These are phyloP conservation scores for Oryzias melastigma DNA, from an alignment of 2,113 vertebrate species.

Conservation along the genomic window DNA sequence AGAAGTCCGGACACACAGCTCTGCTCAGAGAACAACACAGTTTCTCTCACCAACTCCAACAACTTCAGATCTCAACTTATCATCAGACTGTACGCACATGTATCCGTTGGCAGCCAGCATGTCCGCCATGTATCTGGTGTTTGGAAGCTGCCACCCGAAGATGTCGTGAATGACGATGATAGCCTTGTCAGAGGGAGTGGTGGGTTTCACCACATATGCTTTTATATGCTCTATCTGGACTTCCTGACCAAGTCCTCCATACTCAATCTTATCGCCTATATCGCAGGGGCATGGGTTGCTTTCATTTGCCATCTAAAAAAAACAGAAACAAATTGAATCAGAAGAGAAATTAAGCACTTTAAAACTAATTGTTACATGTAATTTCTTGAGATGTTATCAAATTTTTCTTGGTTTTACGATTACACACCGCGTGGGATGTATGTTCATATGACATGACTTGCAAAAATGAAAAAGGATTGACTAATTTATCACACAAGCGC, in stretches of 20 bases:
- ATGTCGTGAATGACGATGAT: slow-evolving; percentile 90
- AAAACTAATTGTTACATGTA: too few relatives aligned
- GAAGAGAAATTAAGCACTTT: too few relatives aligned
- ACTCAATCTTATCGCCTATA: slow-evolving; percentile 81
- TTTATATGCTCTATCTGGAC: slow-evolving; percentile 84
- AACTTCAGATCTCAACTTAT: background rate
- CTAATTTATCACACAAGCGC: too few relatives aligned
- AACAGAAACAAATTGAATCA: background rate
- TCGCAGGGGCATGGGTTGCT: slow-evolving; percentile 84
- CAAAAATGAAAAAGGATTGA: too few relatives aligned
- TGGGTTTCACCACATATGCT: slow-evolving; percentile 82
- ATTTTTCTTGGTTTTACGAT: too few relatives aligned
- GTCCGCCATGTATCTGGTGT: slow-evolving; percentile 90
- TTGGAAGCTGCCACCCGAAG: slow-evolving; percentile 88
- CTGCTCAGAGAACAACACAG: slow-evolving; percentile 48
- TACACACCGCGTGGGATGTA: too few relatives aligned
- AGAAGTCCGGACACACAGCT: slow-evolving; percentile 88
- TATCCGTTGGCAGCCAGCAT: slow-evolving; percentile 88
- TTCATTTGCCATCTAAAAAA: slow-evolving; percentile 85
- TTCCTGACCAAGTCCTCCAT: slow-evolving; percentile 83
- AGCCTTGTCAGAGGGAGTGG: slow-evolving; percentile 78
- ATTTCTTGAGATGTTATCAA: too few relatives aligned
- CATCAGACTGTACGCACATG: slow-evolving; percentile 48
- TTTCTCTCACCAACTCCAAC: background rate
- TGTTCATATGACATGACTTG: too few relatives aligned